A percentile compares a stretch with the other conserved stretches of the same genome.
Conservation (phyloP, 2,113 vertebrate genomes). For the Passer montanus region DNA sequence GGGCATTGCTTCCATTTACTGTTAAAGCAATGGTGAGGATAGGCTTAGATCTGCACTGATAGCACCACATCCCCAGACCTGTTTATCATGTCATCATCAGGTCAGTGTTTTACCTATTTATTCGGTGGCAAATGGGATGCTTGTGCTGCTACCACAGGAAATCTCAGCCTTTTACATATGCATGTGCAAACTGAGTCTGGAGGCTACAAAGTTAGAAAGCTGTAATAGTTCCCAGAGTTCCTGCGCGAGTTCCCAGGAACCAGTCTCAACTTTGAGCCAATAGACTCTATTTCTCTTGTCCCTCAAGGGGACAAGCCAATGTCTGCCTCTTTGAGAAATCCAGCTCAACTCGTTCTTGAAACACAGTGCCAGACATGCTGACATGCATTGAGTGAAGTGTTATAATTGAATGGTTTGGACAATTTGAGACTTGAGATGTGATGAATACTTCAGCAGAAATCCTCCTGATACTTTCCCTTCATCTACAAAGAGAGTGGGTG, state of each 20-base stretch:
- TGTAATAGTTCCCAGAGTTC: conserved; percentile 34
- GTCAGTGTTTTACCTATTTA: conserved; percentile 40
- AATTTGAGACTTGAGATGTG: conserved; percentile 50
- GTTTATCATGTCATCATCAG: conserved; percentile 2
- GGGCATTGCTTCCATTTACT: neutral
- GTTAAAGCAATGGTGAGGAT: neutral
- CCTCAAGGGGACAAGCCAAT: neutral
- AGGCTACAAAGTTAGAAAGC: conserved; percentile 24
- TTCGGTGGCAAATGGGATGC: neutral
- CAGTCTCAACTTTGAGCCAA: neutral
- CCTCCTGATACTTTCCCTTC: conserved; percentile 58
- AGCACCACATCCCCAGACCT: neutral
- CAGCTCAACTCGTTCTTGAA: neutral
- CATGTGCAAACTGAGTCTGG: neutral
- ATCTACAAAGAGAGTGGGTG: conserved; percentile 61
- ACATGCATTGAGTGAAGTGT: conserved; percentile 47
- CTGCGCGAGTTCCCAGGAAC: neutral
- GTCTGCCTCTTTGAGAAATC: conserved; percentile 6
- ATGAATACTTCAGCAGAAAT: conserved; percentile 48
- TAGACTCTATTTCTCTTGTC: conserved; percentile 5
- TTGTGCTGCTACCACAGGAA: neutral
- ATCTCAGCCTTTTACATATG: neutral
- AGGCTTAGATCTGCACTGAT: neutral
- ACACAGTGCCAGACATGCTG: conserved; percentile 42
- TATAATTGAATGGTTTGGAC: conserved; percentile 69